phyloP scores from a whole-genome alignment of 2,888 invertebrate species.

The Drosophila subsilvestris region DNA sequence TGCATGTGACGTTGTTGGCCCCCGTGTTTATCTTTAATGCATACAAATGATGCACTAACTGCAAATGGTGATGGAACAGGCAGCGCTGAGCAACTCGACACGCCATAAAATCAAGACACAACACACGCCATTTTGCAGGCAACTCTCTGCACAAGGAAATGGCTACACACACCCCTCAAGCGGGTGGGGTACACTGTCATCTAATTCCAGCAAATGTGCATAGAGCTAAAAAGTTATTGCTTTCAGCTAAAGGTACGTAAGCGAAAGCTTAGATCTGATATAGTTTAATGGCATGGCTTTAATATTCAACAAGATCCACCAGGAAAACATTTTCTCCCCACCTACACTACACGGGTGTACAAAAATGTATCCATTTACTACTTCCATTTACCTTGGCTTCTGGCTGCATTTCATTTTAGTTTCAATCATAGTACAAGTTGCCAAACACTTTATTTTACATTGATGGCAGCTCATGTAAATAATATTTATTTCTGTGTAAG shows the following conservation, averaged over 20 bases:
- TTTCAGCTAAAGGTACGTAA: neutral
- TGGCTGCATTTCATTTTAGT: too few species aligned
- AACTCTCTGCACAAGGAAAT: neutral
- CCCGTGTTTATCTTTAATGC: constrained; percentile 59
- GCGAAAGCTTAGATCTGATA: neutral
- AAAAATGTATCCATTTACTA: too few species aligned
- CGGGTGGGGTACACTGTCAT: constrained; percentile 29
- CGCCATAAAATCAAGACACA: constrained; percentile 71
- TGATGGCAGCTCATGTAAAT: too few species aligned
- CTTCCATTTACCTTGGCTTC: too few species aligned
- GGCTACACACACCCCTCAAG: constrained; percentile 14
- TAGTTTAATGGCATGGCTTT: neutral
- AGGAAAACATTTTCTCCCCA: too few species aligned
- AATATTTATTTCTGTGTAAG: too few species aligned
- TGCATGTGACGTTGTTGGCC: constrained; percentile 26
- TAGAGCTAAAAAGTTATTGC: constrained; percentile 50
- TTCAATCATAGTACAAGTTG: too few species aligned
- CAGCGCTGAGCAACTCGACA: constrained; percentile 36
- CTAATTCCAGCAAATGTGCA: constrained; percentile 61
- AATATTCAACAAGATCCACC: too few species aligned
- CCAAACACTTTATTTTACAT: too few species aligned
- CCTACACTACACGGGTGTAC: too few species aligned
- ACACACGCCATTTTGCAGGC: constrained; percentile 60
- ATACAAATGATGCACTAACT: constrained; percentile 76
- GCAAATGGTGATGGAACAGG: constrained; percentile 59